Percentiles rank a stretch among this genome's conserved stretches.
phyloP scores from a whole-genome alignment of 2,888 invertebrate species.

The Macrophya annulata region DNA sequence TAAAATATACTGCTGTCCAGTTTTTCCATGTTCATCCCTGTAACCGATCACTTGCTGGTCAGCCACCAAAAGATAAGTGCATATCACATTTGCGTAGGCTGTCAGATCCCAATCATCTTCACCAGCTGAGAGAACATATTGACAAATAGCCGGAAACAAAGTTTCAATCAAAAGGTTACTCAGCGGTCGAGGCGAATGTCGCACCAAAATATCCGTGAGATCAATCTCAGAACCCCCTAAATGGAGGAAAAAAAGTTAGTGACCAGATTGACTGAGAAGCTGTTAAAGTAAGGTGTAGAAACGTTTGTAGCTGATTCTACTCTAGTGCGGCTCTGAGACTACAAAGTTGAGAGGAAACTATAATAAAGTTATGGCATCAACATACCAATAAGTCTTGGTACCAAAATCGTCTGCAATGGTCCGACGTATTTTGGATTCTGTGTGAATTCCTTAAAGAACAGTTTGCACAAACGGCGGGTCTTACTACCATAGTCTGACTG shows the following conservation, averaged over 20 bases:
- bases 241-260: background rate
- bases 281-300: conserved; percentile 22
- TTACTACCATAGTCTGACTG: conserved; percentile 76
- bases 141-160: conserved; percentile 83
- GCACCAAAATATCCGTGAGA: conserved; percentile 82
- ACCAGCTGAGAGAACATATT: conserved; percentile 82
- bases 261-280: background rate
- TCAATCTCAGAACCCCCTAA: conserved; percentile 81
- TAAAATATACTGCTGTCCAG: conserved; percentile 82
- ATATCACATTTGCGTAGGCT: conserved; percentile 84
- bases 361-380: conserved; percentile 45
- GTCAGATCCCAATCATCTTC: conserved; percentile 83
- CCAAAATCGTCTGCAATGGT: conserved; percentile 82
- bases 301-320: background rate
- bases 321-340: background rate
- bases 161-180: conserved; percentile 80
- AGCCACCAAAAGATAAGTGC: conserved; percentile 82
- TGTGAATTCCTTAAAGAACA: conserved; percentile 82
- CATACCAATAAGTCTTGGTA: conserved; percentile 83
- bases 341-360: background rate
- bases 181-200: conserved; percentile 81
- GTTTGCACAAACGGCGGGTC: conserved; percentile 77
- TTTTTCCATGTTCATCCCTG: conserved; percentile 80
- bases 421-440: conserved; percentile 81
- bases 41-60: conserved; percentile 82